Conservation (phyloP, 2,113 vertebrate species). For the Sinocyclocheilus anophthalmus region DNA sequence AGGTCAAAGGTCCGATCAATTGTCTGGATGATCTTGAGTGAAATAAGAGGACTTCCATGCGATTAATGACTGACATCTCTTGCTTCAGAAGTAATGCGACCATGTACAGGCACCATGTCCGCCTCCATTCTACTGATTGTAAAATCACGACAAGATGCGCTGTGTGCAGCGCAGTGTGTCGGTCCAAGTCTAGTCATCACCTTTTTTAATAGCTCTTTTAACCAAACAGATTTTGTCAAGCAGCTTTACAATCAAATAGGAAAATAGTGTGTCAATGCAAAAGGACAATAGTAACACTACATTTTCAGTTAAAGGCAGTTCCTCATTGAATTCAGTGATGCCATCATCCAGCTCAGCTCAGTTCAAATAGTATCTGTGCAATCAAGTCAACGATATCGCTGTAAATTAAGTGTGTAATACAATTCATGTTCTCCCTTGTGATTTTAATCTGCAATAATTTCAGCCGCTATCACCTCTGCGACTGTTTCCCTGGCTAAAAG, state of each 20-base stretch:
- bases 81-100: neutral
- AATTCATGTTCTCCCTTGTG: slow-evolving; percentile 41
- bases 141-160: neutral
- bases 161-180: neutral
- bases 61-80: slow-evolving; percentile 14
- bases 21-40: slow-evolving; percentile 6
- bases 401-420: neutral
- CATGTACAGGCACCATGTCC: neutral
- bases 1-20: slow-evolving; percentile 13
- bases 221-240: too few relatives aligned
- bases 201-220: too few relatives aligned
- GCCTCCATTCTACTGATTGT: neutral
- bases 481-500: slow-evolving; percentile 60
- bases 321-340: too few relatives aligned
- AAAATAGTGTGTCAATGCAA: too few relatives aligned
- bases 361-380: too few relatives aligned
- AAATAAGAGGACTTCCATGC: neutral
- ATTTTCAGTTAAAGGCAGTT: too few relatives aligned
- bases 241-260: too few relatives aligned
- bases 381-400: too few relatives aligned
- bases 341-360: too few relatives aligned
- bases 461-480: slow-evolving; percentile 39
- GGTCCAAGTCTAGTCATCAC: too few relatives aligned
- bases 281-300: too few relatives aligned
- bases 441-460: slow-evolving; percentile 52